phyloP scores from a whole-genome alignment of 2,113 vertebrate genomes.

The Microcebus murinus region DNA sequence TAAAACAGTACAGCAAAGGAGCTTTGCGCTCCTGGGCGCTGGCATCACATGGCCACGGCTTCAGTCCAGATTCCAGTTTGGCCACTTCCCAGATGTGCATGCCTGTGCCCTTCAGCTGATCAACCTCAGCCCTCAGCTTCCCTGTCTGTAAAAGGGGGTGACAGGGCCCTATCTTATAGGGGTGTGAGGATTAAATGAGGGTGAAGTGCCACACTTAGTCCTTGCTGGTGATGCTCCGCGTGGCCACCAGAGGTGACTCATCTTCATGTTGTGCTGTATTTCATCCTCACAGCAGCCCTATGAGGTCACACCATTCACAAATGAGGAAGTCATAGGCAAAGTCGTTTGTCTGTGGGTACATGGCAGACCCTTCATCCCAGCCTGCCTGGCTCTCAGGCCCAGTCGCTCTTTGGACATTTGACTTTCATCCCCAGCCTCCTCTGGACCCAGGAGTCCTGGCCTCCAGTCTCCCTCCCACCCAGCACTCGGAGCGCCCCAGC shows the following conservation, averaged over 20 bases:
- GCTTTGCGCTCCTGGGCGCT: rapidly evolving
- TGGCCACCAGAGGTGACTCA: background rate
- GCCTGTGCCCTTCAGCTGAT: background rate
- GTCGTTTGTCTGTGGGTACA: background rate
- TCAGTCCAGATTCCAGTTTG: background rate
- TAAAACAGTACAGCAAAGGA: background rate
- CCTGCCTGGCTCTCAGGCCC: background rate
- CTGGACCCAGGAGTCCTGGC: background rate
- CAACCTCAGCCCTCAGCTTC: background rate
- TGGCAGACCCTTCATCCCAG: background rate
- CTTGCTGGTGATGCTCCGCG: background rate
- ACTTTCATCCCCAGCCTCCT: background rate
- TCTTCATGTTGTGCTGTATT: background rate
- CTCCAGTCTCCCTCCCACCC: background rate
- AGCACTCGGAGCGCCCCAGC: background rate
- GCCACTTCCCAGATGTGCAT: no score
- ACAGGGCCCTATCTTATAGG: background rate
- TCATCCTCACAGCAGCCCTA: background rate
- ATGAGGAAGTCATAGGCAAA: background rate
- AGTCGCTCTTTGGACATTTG: background rate
- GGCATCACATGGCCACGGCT: background rate
- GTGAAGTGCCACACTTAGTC: background rate
- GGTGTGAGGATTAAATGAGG: background rate
- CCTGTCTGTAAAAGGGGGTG: background rate
- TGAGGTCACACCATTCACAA: background rate